Base-by-base conservation (phyloP, 2,888 invertebrate species). In the Caenorhabditis sp. region DNA sequence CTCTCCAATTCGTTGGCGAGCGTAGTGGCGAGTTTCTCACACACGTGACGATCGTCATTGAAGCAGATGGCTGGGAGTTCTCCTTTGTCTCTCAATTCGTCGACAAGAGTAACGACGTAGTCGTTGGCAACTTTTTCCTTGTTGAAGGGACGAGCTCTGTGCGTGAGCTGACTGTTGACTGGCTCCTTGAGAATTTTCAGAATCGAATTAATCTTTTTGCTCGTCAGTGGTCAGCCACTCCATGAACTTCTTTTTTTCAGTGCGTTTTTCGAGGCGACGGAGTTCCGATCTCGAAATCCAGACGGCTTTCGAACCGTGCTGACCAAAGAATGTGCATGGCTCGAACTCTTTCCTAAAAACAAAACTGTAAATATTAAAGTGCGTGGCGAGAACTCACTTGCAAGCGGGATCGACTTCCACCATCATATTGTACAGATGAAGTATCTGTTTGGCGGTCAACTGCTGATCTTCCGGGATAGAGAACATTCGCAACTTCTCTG, bases 391-490 rank as follows among this genome's bases (percentile, higher is more conserved):
- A 46, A 73, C 78, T 41, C n/a, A 86, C 86, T 86, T 86, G 55
- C 83, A 68, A 22, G 61, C 62, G 0, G 75, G 72, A 52, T 88
- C 88, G 5, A 87, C 82, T 43, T 75, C 81, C 17, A 82, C 76
- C 85, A 88, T 86, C 55, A 83, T 83, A 20, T 62, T 72, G 65
- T 87, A 88, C n/a, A 88, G 76, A 43, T 86, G 82, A 22, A 87
- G 77, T 46, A 88, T 82, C 68, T 88, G 86, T 37, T 78, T 35
- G 27, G 88, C 86, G 20, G 88, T 88, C 58, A 88, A 63, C 45
- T 87, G 86, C 65, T 88, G 88, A 70, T 88, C 88, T 63, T 84
- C 86, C 2, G 88, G 88, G 35, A 88, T 87, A 5, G 86, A 86
- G 75, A 88, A 88, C 86, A 88, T 86, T 26, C 81, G 63, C 35